Percentiles rank a stretch among this genome's conserved stretches.
phyloP scores from a whole-genome alignment of 2,797 vertebrate species.

The Eidolon dupreanum region DNA sequence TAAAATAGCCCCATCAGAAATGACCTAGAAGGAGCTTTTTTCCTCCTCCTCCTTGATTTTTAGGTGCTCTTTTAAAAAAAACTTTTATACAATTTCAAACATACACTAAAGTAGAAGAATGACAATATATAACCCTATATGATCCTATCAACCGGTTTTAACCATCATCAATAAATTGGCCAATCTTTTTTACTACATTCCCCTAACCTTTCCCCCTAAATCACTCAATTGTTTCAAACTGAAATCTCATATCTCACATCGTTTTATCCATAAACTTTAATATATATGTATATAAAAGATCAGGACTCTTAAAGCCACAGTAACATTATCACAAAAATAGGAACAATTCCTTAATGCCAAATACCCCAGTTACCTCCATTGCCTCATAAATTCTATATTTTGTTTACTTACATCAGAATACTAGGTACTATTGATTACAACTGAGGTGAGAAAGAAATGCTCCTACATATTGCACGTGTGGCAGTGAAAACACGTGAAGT shows the following conservation, averaged over 20 bases:
- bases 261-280: background rate
- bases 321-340: slow-evolving; percentile 23
- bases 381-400: background rate
- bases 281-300: background rate
- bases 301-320: slow-evolving; percentile 9
- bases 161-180: background rate
- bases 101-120: background rate
- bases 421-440: background rate
- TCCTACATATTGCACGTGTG: background rate
- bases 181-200: background rate
- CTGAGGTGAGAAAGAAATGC: background rate
- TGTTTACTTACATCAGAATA: background rate
- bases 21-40: background rate
- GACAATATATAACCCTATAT: background rate
- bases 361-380: background rate
- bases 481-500: background rate
- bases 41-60: background rate
- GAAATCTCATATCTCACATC: background rate
- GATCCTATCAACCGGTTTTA: background rate
- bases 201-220: background rate
- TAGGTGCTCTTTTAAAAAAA: background rate
- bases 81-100: background rate
- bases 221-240: background rate
- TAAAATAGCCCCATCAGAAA: background rate
- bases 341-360: background rate